phyloP scores from a whole-genome alignment of 2,797 vertebrate species.

The Aulostomus chinensis region DNA sequence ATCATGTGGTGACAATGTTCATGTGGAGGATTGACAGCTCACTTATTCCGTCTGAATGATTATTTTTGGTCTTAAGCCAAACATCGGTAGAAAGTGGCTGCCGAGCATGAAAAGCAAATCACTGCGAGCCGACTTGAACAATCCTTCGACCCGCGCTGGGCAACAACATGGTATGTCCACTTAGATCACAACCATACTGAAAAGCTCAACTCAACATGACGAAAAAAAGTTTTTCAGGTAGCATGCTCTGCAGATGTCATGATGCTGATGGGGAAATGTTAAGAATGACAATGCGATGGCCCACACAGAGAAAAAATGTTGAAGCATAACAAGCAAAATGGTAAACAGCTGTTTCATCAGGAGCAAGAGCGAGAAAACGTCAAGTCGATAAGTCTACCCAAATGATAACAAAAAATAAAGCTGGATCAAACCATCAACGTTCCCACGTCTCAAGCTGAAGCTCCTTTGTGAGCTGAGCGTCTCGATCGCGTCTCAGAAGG shows the following conservation, averaged over 20 bases:
- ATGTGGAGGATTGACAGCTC: no score
- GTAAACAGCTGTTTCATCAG: constrained; percentile 71
- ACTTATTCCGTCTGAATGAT: no score
- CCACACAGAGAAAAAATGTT: no score
- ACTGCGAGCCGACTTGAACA: constrained; percentile 23
- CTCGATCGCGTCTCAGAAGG: no score
- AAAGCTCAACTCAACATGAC: constrained; percentile 43
- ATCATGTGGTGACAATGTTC: no score
- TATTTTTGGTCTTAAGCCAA: no score
- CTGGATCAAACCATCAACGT: constrained; percentile 51
- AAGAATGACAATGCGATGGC: constrained; percentile 60
- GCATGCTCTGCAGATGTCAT: constrained; percentile 66
- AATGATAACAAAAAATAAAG: constrained; percentile 41
- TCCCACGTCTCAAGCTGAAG: no score
- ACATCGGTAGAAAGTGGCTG: no score
- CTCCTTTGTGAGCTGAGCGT: no score
- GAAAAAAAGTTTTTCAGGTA: constrained; percentile 30
- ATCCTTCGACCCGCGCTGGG: constrained; percentile 4
- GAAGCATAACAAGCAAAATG: constrained; percentile 57
- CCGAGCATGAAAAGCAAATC: no score
- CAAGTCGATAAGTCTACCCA: constrained; percentile 45
- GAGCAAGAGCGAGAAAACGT: constrained; percentile 49
- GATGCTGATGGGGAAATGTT: constrained; percentile 48
- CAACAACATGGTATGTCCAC: constrained; percentile 50
- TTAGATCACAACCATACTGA: constrained; percentile 44